phyloP scores from a whole-genome alignment of 2,888 invertebrate species.

The Steinernema hermaphroditum region DNA sequence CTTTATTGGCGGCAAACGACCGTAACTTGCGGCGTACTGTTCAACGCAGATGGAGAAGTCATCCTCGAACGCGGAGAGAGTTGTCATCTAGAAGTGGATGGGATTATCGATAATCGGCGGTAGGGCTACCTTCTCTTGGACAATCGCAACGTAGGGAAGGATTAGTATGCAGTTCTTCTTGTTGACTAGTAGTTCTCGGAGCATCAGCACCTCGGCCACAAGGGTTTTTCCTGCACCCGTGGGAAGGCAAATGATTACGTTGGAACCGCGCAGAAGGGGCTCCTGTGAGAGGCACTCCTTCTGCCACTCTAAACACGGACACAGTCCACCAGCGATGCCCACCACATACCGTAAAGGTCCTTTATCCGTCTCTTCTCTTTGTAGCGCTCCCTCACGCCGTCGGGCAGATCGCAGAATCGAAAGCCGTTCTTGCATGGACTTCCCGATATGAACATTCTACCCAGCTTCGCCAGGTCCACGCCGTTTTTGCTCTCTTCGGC shows the following conservation, averaged over 20 bases:
- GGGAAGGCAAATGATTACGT: constrained; percentile 88
- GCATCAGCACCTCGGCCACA: constrained; percentile 90
- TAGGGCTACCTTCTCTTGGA: constrained; percentile 84
- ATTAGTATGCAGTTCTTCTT: constrained; percentile 84
- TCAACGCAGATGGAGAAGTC: constrained; percentile 85
- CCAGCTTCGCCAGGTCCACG: neutral
- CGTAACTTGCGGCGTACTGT: constrained; percentile 91
- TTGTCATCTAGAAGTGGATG: constrained; percentile 74
- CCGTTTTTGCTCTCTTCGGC: neutral
- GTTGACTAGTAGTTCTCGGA: constrained; percentile 80
- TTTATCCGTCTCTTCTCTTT: constrained; percentile 46
- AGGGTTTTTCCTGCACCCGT: constrained; percentile 96
- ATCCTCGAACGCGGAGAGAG: constrained; percentile 83
- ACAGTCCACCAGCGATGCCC: neutral
- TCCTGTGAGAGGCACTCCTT: constrained; percentile 82
- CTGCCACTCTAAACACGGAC: constrained; percentile 81
- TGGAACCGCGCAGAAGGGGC: constrained; percentile 76
- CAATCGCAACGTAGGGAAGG: constrained; percentile 91
- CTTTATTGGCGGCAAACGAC: constrained; percentile 80
- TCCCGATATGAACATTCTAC: constrained; percentile 8
- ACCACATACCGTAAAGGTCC: constrained; percentile 47
- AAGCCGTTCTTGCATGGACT: neutral
- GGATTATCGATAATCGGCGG: neutral
- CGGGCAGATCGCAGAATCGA: constrained; percentile 34
- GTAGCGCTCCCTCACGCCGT: constrained; percentile 43